A percentile compares a stretch with the other conserved stretches of the same genome.
These are phyloP conservation scores for Lophochroa leadbeateri DNA, from an alignment of 2,113 vertebrate species.

Conservation along the genomic window DNA sequence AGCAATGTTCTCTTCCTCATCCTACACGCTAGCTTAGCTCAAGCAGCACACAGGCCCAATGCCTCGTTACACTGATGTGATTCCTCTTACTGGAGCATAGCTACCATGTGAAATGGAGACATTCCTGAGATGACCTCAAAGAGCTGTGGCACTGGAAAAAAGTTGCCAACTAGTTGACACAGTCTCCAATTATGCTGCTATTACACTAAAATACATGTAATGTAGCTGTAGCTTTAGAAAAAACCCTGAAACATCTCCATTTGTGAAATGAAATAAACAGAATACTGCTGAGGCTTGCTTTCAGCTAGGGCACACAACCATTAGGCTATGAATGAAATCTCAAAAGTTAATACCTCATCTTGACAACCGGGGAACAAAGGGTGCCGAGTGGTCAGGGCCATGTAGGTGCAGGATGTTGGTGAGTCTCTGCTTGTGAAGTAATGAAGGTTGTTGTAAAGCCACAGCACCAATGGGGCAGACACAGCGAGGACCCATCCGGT, in stretches of 20 bases:
- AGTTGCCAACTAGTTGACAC: slow-evolving; percentile 2
- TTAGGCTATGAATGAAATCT: neutral
- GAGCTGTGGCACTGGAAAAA: neutral
- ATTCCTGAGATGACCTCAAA: neutral
- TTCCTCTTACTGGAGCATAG: neutral
- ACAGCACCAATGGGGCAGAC: neutral
- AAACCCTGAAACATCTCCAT: neutral
- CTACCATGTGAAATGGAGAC: neutral
- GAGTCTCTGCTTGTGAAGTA: accelerated
- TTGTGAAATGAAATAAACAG: slow-evolving; percentile 16
- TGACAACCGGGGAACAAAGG: neutral
- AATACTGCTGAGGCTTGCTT: neutral
- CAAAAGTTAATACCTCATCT: neutral
- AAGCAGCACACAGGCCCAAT: neutral
- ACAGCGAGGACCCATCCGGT: neutral
- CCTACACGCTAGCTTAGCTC: neutral
- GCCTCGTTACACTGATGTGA: neutral
- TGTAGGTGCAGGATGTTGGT: accelerated
- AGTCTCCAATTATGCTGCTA: slow-evolving; percentile 37
- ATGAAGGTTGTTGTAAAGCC: neutral
- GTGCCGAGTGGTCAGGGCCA: neutral
- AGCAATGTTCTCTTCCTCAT: neutral
- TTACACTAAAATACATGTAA: slow-evolving; percentile 24
- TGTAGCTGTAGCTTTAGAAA: neutral
- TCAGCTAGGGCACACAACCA: neutral